Conservation (phyloP, 2,113 vertebrate species). For the Ammodytes marinus region DNA sequence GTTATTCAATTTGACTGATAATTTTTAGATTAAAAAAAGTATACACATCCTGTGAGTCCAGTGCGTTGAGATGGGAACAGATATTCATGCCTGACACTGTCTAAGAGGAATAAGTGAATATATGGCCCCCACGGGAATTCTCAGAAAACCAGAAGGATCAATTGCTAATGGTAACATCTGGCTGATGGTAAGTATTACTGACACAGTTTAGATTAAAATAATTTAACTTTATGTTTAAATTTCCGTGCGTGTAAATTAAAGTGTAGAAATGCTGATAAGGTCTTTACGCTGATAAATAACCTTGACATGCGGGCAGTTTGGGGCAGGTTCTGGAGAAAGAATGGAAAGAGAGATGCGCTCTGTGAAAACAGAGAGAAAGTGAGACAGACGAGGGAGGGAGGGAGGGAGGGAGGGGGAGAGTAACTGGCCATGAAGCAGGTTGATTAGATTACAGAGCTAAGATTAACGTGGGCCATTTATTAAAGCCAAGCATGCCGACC, state of each 20-base stretch:
- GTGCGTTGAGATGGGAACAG: slow-evolving; percentile 30
- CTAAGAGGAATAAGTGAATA: slow-evolving; percentile 46
- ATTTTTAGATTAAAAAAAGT: slow-evolving; percentile 44
- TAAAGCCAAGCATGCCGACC: slow-evolving; percentile 59
- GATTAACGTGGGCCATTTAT: slow-evolving; percentile 74
- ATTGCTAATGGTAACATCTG: slow-evolving; percentile 73
- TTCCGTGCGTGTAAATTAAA: slow-evolving; percentile 3
- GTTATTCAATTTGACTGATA: background rate
- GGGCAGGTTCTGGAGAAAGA: slow-evolving; percentile 36
- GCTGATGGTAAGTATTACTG: slow-evolving; percentile 51
- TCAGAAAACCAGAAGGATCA: slow-evolving; percentile 54
- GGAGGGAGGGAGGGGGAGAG: slow-evolving; percentile 45
- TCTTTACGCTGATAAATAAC: slow-evolving; percentile 22
- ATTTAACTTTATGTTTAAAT: background rate
- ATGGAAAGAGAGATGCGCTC: slow-evolving; percentile 37
- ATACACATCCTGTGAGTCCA: slow-evolving; percentile 36
- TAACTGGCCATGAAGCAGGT: slow-evolving; percentile 72
- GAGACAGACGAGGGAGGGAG: slow-evolving; percentile 33
- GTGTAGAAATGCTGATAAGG: background rate
- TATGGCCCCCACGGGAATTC: slow-evolving; percentile 49
- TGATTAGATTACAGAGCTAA: slow-evolving; percentile 82
- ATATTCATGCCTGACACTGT: slow-evolving; percentile 45
- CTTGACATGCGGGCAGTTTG: slow-evolving; percentile 31
- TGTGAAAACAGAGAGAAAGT: slow-evolving; percentile 22
- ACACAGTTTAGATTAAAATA: slow-evolving; percentile 11